Evolutionary conservation across 2,888 invertebrate species (phyloP).

Genomic region (Torymus texanus): DNA sequence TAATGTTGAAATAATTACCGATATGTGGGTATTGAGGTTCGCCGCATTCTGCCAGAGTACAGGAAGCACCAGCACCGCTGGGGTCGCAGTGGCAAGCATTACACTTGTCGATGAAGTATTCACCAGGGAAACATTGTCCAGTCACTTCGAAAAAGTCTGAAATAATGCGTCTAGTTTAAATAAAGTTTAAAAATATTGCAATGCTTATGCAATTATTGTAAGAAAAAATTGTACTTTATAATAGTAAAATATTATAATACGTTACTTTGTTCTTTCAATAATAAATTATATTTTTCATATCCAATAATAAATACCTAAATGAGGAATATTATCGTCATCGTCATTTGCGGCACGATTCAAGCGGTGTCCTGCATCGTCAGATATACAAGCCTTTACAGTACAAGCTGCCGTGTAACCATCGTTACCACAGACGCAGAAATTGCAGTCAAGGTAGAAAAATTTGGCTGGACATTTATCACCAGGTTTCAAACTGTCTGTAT

Average conservation of each 20-base stretch:
- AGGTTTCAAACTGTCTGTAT: conserved; percentile 3
- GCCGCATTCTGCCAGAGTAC: too few relatives aligned
- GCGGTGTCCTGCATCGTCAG: neutral
- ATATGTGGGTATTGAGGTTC: too few relatives aligned
- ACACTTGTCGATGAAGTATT: conserved; percentile 73
- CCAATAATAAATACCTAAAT: conserved; percentile 2
- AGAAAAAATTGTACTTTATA: too few relatives aligned
- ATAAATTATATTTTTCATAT: neutral
- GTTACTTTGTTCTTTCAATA: neutral
- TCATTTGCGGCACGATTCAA: neutral
- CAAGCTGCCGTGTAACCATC: conserved; percentile 76
- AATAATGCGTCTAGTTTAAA: neutral
- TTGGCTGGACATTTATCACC: conserved; percentile 71
- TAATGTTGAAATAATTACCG: too few relatives aligned
- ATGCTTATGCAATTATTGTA: too few relatives aligned
- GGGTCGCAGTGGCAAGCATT: too few relatives aligned
- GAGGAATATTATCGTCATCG: neutral
- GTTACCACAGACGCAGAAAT: conserved; percentile 77
- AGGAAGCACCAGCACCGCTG: too few relatives aligned
- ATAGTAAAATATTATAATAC: too few relatives aligned
- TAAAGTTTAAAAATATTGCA: neutral
- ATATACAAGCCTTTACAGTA: conserved; percentile 67
- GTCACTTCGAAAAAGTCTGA: conserved; percentile 3
- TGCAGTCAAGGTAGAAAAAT: conserved; percentile 76
- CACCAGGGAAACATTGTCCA: conserved; percentile 69